Percentiles rank a stretch among this genome's conserved stretches.
phyloP scores from a whole-genome alignment of 2,113 vertebrate genomes.

The Lates calcarifer region DNA sequence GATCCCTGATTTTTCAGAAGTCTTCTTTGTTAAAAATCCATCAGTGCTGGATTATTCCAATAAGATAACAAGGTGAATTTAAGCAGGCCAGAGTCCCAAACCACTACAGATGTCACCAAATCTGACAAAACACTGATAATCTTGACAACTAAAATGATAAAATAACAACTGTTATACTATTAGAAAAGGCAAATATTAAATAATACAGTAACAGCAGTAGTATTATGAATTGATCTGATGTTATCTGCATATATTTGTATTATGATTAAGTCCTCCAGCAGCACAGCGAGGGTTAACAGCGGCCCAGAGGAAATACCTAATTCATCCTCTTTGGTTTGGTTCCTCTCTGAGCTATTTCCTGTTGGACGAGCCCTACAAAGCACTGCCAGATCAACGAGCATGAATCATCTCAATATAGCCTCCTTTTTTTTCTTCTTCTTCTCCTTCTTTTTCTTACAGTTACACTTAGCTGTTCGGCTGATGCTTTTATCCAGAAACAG shows the following conservation, averaged over 20 bases:
- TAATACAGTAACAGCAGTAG: not conserved
- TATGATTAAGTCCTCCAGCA: constrained; percentile 16
- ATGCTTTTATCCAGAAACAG: constrained; percentile 45
- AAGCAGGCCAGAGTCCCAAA: not conserved
- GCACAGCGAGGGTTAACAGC: constrained; percentile 63
- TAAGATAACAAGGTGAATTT: not conserved
- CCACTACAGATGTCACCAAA: too few species aligned
- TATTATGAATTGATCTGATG: not conserved
- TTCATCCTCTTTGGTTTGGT: constrained; percentile 74
- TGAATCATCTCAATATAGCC: constrained; percentile 67
- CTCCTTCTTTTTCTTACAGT: not conserved
- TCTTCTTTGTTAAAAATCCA: not conserved
- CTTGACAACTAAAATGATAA: not conserved
- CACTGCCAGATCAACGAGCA: constrained; percentile 60
- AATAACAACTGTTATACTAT: not conserved
- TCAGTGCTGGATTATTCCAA: not conserved
- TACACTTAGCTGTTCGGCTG: constrained; percentile 46
- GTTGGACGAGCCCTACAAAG: constrained; percentile 64
- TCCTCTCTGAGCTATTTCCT: constrained; percentile 76
- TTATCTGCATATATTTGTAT: not conserved
- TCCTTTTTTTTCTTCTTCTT: not conserved
- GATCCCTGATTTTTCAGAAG: too few species aligned
- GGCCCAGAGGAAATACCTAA: constrained; percentile 75
- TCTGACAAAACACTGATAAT: too few species aligned
- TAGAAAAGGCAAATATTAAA: not conserved